These are phyloP conservation scores for Lepilemur ruficaudatus DNA, from an alignment of 2,797 vertebrate genomes.

Conservation along the genomic window DNA sequence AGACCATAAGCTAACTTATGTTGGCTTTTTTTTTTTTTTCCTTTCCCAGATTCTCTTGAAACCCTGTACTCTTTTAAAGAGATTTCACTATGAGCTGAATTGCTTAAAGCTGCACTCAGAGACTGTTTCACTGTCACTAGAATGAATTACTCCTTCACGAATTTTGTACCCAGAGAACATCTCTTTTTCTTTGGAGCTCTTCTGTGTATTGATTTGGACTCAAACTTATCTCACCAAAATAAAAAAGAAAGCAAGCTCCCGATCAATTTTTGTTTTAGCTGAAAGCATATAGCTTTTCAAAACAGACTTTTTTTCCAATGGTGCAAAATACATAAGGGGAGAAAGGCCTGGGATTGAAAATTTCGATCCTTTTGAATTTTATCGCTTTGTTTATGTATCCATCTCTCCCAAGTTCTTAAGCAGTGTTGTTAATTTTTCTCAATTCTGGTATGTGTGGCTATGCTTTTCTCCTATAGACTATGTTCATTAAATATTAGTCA, in stretches of 20 bases:
- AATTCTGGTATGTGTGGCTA: neutral
- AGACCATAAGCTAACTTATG: neutral
- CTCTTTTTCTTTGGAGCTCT: slow-evolving; percentile 45
- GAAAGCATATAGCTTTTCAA: slow-evolving; percentile 53
- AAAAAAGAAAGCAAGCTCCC: slow-evolving; percentile 11
- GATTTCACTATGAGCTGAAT: slow-evolving; percentile 13
- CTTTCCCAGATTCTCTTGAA: slow-evolving; percentile 14
- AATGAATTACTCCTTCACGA: slow-evolving; percentile 3
- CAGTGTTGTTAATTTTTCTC: neutral
- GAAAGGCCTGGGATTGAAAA: neutral
- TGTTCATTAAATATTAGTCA: neutral
- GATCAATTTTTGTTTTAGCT: slow-evolving; percentile 64
- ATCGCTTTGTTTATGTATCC: neutral
- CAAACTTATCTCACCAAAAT: slow-evolving; percentile 50
- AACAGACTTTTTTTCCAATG: neutral
- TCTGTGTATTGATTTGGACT: slow-evolving; percentile 69
- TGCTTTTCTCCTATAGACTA: neutral
- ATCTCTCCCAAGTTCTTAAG: neutral
- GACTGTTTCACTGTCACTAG: neutral
- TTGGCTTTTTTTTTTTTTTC: neutral
- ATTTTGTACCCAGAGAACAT: slow-evolving; percentile 28
- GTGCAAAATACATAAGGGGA: slow-evolving; percentile 17
- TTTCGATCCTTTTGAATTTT: neutral
- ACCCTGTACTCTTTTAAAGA: neutral
- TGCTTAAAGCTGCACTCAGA: neutral